Evolutionary conservation across 2,113 vertebrate genomes (phyloP).

Genomic region (Clarias macrocephalus): DNA sequence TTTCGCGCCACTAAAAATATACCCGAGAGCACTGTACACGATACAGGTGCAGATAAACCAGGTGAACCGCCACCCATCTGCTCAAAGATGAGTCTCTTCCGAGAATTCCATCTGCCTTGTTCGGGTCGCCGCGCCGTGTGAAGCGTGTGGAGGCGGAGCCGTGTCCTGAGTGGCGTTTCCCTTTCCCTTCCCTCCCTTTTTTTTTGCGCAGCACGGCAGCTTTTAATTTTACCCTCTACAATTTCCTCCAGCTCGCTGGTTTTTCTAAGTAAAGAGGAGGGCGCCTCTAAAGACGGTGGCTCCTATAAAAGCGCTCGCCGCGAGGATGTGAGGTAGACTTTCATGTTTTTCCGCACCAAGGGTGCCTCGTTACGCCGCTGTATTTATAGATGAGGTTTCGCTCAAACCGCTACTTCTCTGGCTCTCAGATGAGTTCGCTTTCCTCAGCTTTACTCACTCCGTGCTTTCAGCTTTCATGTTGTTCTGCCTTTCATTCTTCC

Average conservation of each 20-base stretch:
- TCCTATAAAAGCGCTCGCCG: conserved; percentile 46
- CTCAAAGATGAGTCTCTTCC: background rate
- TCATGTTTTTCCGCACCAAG: conserved; percentile 40
- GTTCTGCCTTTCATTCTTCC: too few species aligned
- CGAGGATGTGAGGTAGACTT: conserved; percentile 46
- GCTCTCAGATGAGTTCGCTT: conserved; percentile 33
- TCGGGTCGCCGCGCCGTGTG: conserved; percentile 14
- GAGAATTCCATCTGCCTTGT: background rate
- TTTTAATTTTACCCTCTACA: conserved; percentile 67
- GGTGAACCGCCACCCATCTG: background rate
- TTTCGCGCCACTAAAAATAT: background rate
- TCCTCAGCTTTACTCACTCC: background rate
- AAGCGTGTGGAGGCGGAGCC: conserved; percentile 3
- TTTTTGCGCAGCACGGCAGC: conserved; percentile 62
- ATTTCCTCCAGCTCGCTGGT: conserved; percentile 60
- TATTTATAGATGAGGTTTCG: conserved; percentile 57
- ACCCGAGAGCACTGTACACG: background rate
- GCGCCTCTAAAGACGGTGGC: conserved; percentile 52
- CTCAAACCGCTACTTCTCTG: conserved; percentile 35
- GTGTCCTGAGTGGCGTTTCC: conserved; percentile 10
- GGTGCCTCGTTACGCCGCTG: conserved; percentile 37
- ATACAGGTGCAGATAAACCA: background rate
- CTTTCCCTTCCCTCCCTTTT: conserved; percentile 52
- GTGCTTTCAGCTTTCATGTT: background rate
- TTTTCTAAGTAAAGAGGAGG: conserved; percentile 66